Base-by-base conservation (phyloP, 2,113 vertebrate species). In the Glaucomys volans region DNA sequence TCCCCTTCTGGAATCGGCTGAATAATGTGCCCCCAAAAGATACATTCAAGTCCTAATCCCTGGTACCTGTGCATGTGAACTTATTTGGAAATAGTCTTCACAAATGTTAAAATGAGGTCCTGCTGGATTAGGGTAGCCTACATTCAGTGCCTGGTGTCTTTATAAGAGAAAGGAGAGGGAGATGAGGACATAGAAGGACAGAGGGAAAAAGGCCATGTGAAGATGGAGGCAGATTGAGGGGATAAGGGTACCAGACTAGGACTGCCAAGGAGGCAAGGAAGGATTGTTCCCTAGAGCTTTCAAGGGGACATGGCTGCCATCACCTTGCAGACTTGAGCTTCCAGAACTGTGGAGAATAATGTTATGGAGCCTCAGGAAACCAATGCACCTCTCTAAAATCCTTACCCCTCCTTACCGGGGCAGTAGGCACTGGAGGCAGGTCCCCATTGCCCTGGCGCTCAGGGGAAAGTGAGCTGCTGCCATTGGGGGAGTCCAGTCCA, bases 381-480 rank as follows among this genome's bases (percentile, higher is more conserved):
- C 37, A 54, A 4, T 37, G 7, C 5, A 8, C 77, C 26, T 1
- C 83, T 57, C 14, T 2, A 42, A 44, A 87, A 35, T 13, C 54
- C 4, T 0, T 1, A 8, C 1, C 5, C 37, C 52, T 87, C 98
- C 99, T 99, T 98, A 99, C 99, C 66, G 98, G 98, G 87, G 99
- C 98, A 35, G 98, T 96, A 93, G 99, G 66, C 30, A 98, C 97
- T 54, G 98, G 97, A 14, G 98, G 98, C 50, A 99, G 98, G 98
- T 99, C 99, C 44, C 99, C 98, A 0, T 98, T 98, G 96, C 98
- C 97, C 93, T 99, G 99, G 96, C 99, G 99, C 95, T 99, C 99
- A 0, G 99, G 99, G 80, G 99, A 99, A 94, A 99, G 95, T 0
- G 99, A 99, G 95, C 98, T 98, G 24, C 99, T 98, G 90, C 99